Percentiles rank a stretch among this genome's conserved stretches.
Evolutionary conservation across 1,140 invertebrate genomes (phyloP).

Genomic region (Scaptodrosophila lebanonensis): DNA sequence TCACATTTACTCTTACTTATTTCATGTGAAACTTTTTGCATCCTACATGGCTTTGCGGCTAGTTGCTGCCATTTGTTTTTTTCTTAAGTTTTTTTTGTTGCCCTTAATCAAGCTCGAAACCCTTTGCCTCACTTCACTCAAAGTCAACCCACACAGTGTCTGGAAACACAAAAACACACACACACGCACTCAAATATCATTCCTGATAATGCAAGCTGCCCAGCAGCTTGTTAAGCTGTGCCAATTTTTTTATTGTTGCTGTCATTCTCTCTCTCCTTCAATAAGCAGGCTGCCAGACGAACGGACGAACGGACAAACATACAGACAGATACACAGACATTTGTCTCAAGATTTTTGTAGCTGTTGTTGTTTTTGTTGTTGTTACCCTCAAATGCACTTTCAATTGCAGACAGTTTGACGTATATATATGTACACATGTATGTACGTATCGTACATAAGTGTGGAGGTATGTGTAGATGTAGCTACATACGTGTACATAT

Average conservation of each 20-base stretch:
- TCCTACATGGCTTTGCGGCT: constrained; percentile 58
- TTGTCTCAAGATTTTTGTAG: constrained; percentile 38
- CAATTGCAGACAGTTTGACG: constrained; percentile 73
- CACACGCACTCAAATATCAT: constrained; percentile 45
- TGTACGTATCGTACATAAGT: too few relatives aligned
- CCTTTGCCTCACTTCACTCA: constrained; percentile 53
- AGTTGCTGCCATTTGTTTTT: constrained; percentile 5
- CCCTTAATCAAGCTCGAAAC: constrained; percentile 65
- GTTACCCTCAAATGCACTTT: constrained; percentile 72
- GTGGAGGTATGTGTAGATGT: too few relatives aligned
- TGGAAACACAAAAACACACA: constrained; percentile 59
- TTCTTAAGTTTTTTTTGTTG: constrained; percentile 37
- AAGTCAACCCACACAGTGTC: constrained; percentile 10
- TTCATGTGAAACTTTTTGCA: constrained; percentile 23
- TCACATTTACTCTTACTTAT: constrained; percentile 53
- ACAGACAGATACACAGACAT: too few relatives aligned
- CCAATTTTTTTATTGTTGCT: constrained; percentile 63
- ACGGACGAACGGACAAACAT: too few relatives aligned
- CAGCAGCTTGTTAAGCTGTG: constrained; percentile 63
- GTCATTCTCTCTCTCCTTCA: too few relatives aligned
- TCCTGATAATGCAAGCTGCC: constrained; percentile 13
- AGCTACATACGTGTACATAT: too few relatives aligned
- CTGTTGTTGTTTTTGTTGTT: constrained; percentile 28
- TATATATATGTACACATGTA: too few relatives aligned
- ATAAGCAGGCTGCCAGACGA: too few relatives aligned